Evolutionary conservation across 2,888 invertebrate species (phyloP).

Genomic region (Trachelus tabidus): DNA sequence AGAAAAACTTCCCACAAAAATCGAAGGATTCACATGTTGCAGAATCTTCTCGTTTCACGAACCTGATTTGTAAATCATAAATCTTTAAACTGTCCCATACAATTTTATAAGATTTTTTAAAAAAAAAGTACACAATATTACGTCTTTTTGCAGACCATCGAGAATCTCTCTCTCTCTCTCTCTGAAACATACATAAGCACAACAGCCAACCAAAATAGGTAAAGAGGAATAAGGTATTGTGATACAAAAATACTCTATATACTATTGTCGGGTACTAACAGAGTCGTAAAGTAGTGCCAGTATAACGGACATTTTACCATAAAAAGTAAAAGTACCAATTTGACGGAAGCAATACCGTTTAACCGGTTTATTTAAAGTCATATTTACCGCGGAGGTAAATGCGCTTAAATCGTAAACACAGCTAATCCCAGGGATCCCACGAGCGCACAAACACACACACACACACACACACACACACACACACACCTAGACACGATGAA

Average conservation of each 20-base stretch:
- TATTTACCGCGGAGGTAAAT: slow-evolving; percentile 47
- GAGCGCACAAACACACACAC: slow-evolving; percentile 24
- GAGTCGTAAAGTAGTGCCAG: background rate
- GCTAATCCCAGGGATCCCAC: slow-evolving; percentile 51
- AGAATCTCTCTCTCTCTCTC: background rate
- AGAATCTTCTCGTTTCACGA: background rate
- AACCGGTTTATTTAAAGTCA: slow-evolving; percentile 49
- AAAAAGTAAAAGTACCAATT: background rate
- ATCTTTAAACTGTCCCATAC: background rate
- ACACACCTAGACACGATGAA: background rate
- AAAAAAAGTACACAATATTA: background rate
- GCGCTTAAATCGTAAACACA: slow-evolving; percentile 58
- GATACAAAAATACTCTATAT: background rate
- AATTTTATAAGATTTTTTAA: background rate
- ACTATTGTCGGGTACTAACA: background rate
- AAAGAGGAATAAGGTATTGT: background rate
- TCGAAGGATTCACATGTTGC: background rate
- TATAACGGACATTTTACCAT: background rate
- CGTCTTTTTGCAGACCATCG: background rate
- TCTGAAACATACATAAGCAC: background rate
- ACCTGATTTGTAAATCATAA: background rate
- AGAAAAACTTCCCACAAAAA: slow-evolving; percentile 11
- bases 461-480: slow-evolving; percentile 17
- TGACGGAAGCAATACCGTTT: background rate
- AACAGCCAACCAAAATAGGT: background rate